These are phyloP conservation scores for Dascillus cervinus DNA, from an alignment of 2,888 invertebrate species.

Conservation along the genomic window DNA sequence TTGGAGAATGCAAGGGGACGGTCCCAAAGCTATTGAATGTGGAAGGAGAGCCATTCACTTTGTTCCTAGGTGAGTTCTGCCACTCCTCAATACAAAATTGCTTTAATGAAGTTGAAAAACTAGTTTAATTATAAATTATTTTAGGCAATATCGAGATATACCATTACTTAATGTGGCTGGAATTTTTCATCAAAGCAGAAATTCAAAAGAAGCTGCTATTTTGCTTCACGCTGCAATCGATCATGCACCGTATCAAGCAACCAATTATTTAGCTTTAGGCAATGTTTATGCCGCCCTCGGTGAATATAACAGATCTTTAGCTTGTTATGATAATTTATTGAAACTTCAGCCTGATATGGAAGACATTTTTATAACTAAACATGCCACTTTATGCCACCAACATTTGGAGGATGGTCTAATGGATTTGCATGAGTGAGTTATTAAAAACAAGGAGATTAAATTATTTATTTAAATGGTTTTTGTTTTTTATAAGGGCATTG, in stretches of 20 bases:
- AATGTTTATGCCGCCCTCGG: constrained; percentile 64
- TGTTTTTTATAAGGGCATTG: constrained; percentile 43
- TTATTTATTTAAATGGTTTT: not conserved
- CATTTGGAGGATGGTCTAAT: constrained; percentile 55
- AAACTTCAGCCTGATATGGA: constrained; percentile 56
- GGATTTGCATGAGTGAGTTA: constrained; percentile 58
- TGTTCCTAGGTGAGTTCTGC: constrained; percentile 53
- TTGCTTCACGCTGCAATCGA: constrained; percentile 66
- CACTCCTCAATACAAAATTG: not conserved
- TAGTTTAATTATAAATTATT: too few relatives aligned
- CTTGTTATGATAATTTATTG: constrained; percentile 58
- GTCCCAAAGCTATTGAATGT: constrained; percentile 73
- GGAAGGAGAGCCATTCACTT: constrained; percentile 66
- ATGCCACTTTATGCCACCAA: constrained; percentile 61
- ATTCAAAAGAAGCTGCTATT: constrained; percentile 63
- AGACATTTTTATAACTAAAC: constrained; percentile 52
- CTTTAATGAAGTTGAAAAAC: not conserved
- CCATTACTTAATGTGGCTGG: constrained; percentile 67
- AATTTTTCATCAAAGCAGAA: constrained; percentile 57
- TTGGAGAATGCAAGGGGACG: constrained; percentile 69
- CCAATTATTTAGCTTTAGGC: constrained; percentile 61
- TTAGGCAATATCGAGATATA: constrained; percentile 62
- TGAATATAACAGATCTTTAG: constrained; percentile 63
- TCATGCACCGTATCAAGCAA: constrained; percentile 54
- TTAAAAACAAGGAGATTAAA: too few relatives aligned